phyloP scores from a whole-genome alignment of 2,888 invertebrate species.

The Tolmerus cingulatus region DNA sequence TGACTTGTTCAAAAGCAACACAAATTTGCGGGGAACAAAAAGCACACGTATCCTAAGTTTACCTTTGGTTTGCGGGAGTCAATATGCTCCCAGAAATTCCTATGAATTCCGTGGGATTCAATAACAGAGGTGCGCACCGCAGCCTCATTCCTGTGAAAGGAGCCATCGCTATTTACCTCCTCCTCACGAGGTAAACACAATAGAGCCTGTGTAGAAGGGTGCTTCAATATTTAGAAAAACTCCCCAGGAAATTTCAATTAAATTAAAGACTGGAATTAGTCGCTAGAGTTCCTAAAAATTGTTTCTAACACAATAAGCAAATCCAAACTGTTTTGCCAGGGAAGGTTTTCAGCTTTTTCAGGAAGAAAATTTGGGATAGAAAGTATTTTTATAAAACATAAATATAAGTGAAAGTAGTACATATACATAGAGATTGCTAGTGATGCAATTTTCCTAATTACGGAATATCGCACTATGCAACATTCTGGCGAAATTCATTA shows the following conservation, averaged over 20 bases:
- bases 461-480: not conserved
- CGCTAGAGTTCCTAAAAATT: not conserved
- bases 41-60: not conserved
- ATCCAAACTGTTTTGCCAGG: not conserved
- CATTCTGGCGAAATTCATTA: not conserved
- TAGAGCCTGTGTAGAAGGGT: not conserved
- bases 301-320: not conserved
- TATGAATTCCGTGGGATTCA: not conserved
- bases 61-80: not conserved
- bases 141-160: not conserved
- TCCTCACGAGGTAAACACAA: not conserved
- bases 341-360: not conserved
- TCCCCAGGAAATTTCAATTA: not conserved
- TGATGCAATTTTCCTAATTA: not conserved
- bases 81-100: not conserved
- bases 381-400: not conserved
- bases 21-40: not conserved
- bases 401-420: not conserved
- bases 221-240: not conserved
- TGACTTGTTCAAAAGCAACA: not conserved
- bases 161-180: not conserved
- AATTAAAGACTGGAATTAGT: not conserved
- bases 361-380: too few species aligned
- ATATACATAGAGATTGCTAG: not conserved
- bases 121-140: not conserved